Percentiles rank a stretch among this genome's conserved stretches.
Evolutionary conservation across 1,140 invertebrate species (phyloP).

Genomic region (Meloidogyne floridensis): DNA sequence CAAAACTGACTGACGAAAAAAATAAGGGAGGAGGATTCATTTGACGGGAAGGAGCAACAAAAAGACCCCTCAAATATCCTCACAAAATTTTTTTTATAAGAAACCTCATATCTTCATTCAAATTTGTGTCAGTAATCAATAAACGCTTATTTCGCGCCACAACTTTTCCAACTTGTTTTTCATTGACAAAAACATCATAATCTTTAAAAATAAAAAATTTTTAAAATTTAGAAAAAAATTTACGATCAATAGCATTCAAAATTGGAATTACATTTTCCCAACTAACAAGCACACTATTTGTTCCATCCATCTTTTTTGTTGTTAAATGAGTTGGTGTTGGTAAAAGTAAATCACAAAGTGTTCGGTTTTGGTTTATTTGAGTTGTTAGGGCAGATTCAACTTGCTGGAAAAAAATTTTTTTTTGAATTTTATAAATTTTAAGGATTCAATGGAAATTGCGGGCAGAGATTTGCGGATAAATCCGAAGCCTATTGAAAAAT

Average conservation of each 20-base stretch:
- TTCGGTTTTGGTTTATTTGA: not conserved
- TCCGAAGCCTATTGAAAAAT: no score
- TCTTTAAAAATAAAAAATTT: constrained; percentile 10
- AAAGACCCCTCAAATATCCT: no score
- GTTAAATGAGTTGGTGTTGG: constrained; percentile 19
- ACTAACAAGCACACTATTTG: constrained; percentile 3
- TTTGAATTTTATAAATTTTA: not conserved
- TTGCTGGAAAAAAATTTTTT: constrained; percentile 8
- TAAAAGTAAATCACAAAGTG: constrained; percentile 13
- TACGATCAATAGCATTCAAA: constrained; percentile 23
- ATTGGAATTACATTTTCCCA: constrained; percentile 36
- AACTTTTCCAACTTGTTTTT: not conserved
- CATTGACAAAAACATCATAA: constrained; percentile 30
- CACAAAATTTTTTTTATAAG: not conserved
- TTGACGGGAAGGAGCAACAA: no score
- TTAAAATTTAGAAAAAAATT: not conserved
- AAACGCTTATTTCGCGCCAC: constrained; percentile 4
- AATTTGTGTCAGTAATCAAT: constrained; percentile 22
- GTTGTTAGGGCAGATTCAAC: not conserved
- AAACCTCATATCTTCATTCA: constrained; percentile 12
- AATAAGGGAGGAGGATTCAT: no score
- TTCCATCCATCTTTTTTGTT: not conserved
- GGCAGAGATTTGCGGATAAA: no score
- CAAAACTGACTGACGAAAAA: no score
- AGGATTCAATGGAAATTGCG: no score